These are phyloP conservation scores for Microctenopoma lineatum DNA, from an alignment of 2,797 vertebrate genomes.

Conservation along the genomic window DNA sequence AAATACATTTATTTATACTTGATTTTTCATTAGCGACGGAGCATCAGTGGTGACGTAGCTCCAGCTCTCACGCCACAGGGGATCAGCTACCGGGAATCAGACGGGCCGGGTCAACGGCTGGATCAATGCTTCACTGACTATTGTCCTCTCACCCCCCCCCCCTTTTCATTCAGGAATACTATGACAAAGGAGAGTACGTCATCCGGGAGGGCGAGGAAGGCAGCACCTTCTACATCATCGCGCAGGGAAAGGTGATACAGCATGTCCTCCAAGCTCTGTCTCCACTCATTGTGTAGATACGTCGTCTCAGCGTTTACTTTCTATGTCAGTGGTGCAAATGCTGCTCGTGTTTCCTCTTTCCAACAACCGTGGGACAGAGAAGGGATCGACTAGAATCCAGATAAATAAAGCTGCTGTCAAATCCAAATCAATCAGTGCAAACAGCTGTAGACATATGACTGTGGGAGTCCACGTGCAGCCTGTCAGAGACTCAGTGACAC, in stretches of 20 bases:
- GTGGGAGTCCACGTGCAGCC: neutral
- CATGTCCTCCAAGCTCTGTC: no score
- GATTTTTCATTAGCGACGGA: neutral
- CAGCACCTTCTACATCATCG: constrained; percentile 94
- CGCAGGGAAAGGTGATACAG: constrained; percentile 90
- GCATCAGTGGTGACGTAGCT: constrained; percentile 24
- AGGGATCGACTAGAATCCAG: neutral
- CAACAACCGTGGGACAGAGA: no score
- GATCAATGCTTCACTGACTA: constrained; percentile 51
- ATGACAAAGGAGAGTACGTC: constrained; percentile 90
- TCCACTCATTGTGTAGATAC: neutral
- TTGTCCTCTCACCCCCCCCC: neutral
- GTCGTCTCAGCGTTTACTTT: no score
- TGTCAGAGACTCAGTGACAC: constrained; percentile 18
- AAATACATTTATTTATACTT: no score
- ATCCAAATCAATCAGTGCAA: no score
- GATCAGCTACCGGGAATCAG: constrained; percentile 53
- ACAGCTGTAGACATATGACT: no score
- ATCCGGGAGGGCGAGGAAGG: constrained; percentile 95
- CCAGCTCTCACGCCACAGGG: constrained; percentile 27
- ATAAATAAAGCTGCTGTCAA: neutral
- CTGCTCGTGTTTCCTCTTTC: no score
- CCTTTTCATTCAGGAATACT: constrained; percentile 86
- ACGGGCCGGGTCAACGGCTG: constrained; percentile 25
- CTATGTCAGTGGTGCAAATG: no score